Conservation (phyloP, 2,797 vertebrate species). For the Phrynocephalus vlangalii region DNA sequence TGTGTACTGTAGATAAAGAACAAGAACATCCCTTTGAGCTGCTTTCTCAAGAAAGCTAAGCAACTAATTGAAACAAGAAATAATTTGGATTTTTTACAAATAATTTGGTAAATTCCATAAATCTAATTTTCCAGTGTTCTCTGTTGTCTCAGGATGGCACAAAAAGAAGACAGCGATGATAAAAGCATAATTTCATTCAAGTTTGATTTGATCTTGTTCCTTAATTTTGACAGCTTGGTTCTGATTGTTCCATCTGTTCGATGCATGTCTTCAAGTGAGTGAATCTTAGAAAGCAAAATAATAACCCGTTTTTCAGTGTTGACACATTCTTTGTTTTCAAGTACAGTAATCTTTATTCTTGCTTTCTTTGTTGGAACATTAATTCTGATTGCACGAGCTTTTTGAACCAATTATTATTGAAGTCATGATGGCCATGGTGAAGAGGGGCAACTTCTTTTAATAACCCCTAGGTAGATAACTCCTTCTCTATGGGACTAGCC, state of each 20-base stretch:
- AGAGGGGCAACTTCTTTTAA: neutral
- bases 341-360: neutral
- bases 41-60: slow-evolving; percentile 58
- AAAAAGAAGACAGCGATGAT: slow-evolving; percentile 74
- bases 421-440: neutral
- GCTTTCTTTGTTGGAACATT: slow-evolving; percentile 3
- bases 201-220: slow-evolving; percentile 77
- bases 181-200: slow-evolving; percentile 74
- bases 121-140: slow-evolving; percentile 67
- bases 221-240: slow-evolving; percentile 78
- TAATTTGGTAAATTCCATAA: slow-evolving; percentile 70
- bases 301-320: slow-evolving; percentile 71
- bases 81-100: neutral
- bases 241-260: slow-evolving; percentile 78
- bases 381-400: neutral
- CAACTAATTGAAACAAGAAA: slow-evolving; percentile 9
- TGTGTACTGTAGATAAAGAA: neutral
- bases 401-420: neutral
- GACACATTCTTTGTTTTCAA: slow-evolving; percentile 45
- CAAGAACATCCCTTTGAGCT: slow-evolving; percentile 33
- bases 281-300: slow-evolving; percentile 65
- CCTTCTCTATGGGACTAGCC: neutral
- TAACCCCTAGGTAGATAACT: neutral
- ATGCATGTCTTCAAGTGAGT: slow-evolving; percentile 70
- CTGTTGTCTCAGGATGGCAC: slow-evolving; percentile 74